These are phyloP conservation scores for Palythoa heliodiscus DNA, from an alignment of 92 coral and sea anemone species.

Conservation along the genomic window DNA sequence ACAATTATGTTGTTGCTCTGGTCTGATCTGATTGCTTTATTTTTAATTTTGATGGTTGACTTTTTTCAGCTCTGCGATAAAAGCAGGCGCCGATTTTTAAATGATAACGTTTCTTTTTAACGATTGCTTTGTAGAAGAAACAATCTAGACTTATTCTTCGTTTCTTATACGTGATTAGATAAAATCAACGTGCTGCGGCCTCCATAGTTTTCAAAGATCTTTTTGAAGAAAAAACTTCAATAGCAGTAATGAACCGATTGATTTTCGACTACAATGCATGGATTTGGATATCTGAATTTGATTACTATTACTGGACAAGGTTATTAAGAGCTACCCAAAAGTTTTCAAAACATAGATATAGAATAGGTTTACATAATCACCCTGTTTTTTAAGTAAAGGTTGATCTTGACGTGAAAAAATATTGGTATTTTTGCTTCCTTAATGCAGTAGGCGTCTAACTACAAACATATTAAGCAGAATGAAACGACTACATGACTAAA, in stretches of 20 bases:
- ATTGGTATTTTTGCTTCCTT: conserved; percentile 5
- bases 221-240: not conserved
- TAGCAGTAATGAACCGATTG: conserved; percentile 31
- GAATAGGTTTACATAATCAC: not conserved
- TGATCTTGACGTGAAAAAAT: conserved; percentile 33
- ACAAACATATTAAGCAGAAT: not conserved
- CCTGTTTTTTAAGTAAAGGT: not conserved
- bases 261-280: conserved; percentile 36
- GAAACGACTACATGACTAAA: not conserved
- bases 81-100: not conserved
- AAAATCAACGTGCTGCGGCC: conserved; percentile 18
- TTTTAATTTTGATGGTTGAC: not conserved
- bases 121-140: not conserved
- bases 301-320: not conserved
- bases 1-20: not conserved
- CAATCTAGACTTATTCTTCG: not conserved
- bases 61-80: not conserved
- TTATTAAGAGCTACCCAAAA: not conserved
- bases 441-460: conserved; percentile 6
- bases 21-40: not conserved
- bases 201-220: conserved; percentile 20
- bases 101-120: not conserved
- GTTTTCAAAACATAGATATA: not conserved
- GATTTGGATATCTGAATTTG: conserved; percentile 24
- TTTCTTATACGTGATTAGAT: conserved; percentile 2